Evolutionary conservation across 2,797 vertebrate genomes (phyloP).

Genomic region (Propithecus perrieri): DNA sequence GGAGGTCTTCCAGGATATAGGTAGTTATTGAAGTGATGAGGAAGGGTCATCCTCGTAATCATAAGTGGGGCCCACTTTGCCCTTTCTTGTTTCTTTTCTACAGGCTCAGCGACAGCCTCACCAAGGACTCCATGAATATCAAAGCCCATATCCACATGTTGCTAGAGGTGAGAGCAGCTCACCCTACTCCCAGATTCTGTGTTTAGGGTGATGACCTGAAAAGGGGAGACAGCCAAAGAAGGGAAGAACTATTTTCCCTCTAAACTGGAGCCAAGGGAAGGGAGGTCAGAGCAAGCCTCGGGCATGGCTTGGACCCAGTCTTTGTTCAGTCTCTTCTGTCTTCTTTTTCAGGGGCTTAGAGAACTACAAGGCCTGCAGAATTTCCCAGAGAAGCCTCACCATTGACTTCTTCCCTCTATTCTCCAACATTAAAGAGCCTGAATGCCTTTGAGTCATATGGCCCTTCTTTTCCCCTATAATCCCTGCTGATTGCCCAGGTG

Average conservation of each 20-base stretch:
- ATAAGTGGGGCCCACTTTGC: constrained; percentile 33
- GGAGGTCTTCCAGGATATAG: neutral
- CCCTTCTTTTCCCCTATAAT: constrained; percentile 61
- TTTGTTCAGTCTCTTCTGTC: constrained; percentile 31
- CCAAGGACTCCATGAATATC: constrained; percentile 92
- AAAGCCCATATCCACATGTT: constrained; percentile 95
- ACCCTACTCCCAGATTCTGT: constrained; percentile 34
- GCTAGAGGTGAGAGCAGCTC: constrained; percentile 88
- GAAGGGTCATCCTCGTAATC: neutral
- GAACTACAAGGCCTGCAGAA: constrained; percentile 91
- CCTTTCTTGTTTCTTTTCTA: constrained; percentile 74
- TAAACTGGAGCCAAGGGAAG: constrained; percentile 50
- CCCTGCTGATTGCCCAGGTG: constrained; percentile 13
- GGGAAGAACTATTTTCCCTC: constrained; percentile 43
- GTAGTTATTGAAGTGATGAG: constrained; percentile 22
- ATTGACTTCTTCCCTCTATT: constrained; percentile 28
- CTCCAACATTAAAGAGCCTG: constrained; percentile 70
- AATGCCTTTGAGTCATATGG: constrained; percentile 70
- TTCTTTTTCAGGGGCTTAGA: constrained; percentile 88
- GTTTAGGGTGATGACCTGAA: constrained; percentile 38
- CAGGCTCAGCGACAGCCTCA: constrained; percentile 91
- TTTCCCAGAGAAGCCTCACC: constrained; percentile 81
- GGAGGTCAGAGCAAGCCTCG: neutral
- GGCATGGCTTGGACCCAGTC: neutral
- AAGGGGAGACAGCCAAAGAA: constrained; percentile 10